A percentile compares a stretch with the other conserved stretches of the same genome.
These are phyloP conservation scores for Siphlonurus alternatus DNA, from an alignment of 2,888 invertebrate genomes.

Conservation along the genomic window DNA sequence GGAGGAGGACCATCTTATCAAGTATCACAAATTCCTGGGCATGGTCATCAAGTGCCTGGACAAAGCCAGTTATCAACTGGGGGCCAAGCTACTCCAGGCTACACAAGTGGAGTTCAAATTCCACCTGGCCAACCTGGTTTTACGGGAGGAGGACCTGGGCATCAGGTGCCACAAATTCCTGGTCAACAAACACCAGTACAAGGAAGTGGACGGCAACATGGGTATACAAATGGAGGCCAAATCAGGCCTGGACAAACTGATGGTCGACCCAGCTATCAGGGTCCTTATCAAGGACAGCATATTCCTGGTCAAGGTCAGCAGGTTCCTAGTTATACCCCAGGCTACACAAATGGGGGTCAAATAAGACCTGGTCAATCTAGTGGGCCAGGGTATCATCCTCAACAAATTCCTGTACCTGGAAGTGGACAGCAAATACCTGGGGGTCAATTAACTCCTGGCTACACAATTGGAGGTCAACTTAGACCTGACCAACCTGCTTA, in stretches of 20 bases:
- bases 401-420: slow-evolving; percentile 6
- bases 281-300: background rate
- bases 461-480: slow-evolving; percentile 2
- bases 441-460: background rate
- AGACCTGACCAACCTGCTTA: slow-evolving; percentile 3
- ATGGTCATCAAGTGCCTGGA: slow-evolving; percentile 7
- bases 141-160: slow-evolving; percentile 3
- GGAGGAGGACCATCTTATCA: slow-evolving; percentile 4
- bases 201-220: background rate
- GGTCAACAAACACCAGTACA: slow-evolving; percentile 2
- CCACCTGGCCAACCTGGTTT: background rate
- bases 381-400: slow-evolving; percentile 4
- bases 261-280: background rate
- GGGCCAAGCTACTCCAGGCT: background rate
- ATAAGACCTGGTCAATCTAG: slow-evolving; percentile 11
- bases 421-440: slow-evolving; percentile 7
- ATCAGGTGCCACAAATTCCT: slow-evolving; percentile 6
- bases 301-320: slow-evolving; percentile 8
- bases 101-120: slow-evolving; percentile 2
- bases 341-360: slow-evolving; percentile 6
- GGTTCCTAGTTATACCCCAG: background rate
- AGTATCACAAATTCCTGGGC: slow-evolving; percentile 7
- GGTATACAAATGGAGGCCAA: slow-evolving; percentile 2
- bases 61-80: slow-evolving; percentile 8
- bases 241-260: background rate